Evolutionary conservation across 2,113 vertebrate genomes (phyloP).

Genomic region (Catharus fuscescens): DNA sequence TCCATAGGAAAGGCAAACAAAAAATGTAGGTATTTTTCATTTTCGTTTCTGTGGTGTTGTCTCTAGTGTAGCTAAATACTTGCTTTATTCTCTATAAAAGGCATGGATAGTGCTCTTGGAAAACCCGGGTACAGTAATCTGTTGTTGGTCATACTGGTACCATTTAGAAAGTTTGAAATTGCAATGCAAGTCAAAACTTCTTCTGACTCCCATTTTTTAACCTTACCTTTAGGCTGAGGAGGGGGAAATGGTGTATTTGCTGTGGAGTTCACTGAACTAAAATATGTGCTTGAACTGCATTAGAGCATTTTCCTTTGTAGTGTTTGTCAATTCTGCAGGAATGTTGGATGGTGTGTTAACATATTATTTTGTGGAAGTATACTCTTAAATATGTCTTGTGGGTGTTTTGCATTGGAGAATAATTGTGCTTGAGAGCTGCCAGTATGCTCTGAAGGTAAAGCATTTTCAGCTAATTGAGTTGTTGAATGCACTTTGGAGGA

Average conservation of each 20-base stretch:
- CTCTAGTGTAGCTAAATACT: background rate
- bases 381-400: background rate
- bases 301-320: background rate
- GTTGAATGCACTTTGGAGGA: constrained; percentile 32
- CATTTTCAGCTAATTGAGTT: constrained; percentile 38
- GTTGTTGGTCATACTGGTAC: background rate
- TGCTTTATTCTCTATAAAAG: background rate
- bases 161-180: background rate
- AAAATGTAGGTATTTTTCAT: background rate
- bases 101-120: background rate
- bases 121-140: background rate
- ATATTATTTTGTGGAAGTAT: background rate
- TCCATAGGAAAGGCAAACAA: background rate
- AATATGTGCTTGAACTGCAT: background rate
- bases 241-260: background rate
- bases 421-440: background rate
- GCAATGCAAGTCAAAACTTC: background rate
- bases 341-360: background rate
- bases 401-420: background rate
- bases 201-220: background rate
- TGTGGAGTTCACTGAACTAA: background rate
- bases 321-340: background rate
- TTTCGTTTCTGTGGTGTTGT: background rate
- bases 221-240: background rate
- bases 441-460: background rate